Evolutionary conservation across 1,140 invertebrate species (phyloP).

Genomic region (Polypedilum pembai): DNA sequence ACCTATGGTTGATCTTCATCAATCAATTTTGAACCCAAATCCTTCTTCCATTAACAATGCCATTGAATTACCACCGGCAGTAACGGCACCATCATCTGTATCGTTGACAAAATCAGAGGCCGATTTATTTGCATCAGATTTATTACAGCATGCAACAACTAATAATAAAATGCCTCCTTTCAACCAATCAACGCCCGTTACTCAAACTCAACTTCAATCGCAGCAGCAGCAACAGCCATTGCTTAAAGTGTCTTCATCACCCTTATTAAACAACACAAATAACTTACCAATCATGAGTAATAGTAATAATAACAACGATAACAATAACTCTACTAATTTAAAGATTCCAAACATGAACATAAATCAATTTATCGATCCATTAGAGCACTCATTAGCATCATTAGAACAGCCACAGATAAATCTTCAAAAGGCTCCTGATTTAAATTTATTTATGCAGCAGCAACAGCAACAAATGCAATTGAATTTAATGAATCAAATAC

Average conservation of each 20-base stretch:
- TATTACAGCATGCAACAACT: not conserved
- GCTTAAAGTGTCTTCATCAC: not conserved
- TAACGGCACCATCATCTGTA: not conserved
- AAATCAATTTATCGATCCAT: constrained; percentile 50
- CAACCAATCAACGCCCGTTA: not conserved
- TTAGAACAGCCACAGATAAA: constrained; percentile 46
- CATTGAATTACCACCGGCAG: not conserved
- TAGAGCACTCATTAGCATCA: constrained; percentile 57
- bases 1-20: too few species aligned
- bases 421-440: constrained; percentile 1
- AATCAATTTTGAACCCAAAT: too few species aligned
- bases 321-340: not conserved
- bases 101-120: too few species aligned
- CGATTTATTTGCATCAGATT: not conserved
- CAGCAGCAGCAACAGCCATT: constrained; percentile 31
- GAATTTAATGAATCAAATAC: constrained; percentile 33
- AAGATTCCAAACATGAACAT: constrained; percentile 34
- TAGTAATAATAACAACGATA: constrained; percentile 13
- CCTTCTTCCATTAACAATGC: not conserved
- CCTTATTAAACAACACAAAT: not conserved
- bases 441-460: constrained; percentile 37
- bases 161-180: not conserved
- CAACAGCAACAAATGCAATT: constrained; percentile 38
- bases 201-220: constrained; percentile 40
- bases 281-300: not conserved